Conservation (phyloP, 2,113 vertebrate species). For the Sinocyclocheilus grahami region DNA sequence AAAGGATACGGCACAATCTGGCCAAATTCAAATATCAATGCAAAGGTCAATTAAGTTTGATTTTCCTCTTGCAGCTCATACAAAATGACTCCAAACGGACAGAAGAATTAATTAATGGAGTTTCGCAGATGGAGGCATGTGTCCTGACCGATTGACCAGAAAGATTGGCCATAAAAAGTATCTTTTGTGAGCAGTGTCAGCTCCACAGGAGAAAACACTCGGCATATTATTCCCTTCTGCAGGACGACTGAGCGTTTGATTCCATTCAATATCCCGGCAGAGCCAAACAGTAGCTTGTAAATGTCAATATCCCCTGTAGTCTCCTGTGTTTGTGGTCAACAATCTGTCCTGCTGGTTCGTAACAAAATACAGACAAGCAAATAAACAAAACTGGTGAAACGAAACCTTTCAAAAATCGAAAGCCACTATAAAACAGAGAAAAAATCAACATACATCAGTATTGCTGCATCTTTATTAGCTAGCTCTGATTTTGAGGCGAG, state of each 20-base stretch:
- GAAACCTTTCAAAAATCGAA: not conserved
- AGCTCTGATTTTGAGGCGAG: not conserved
- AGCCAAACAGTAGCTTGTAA: slow-evolving; percentile 4
- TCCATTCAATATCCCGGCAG: slow-evolving; percentile 8
- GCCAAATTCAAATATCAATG: slow-evolving; percentile 70
- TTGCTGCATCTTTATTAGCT: too few relatives aligned
- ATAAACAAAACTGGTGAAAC: not conserved
- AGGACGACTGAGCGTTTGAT: not conserved
- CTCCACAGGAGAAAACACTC: slow-evolving; percentile 1
- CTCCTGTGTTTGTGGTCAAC: slow-evolving; percentile 29
- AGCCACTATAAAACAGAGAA: not conserved
- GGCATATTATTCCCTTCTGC: slow-evolving; percentile 23
- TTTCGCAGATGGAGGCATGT: slow-evolving; percentile 59
- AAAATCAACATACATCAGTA: too few relatives aligned
- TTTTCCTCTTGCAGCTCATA: slow-evolving; percentile 53
- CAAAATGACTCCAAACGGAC: slow-evolving; percentile 58
- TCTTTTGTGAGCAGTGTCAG: not conserved
- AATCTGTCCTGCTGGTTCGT: not conserved
- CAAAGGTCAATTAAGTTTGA: slow-evolving; percentile 71
- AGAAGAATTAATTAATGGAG: slow-evolving; percentile 67
- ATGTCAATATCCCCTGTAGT: slow-evolving; percentile 30
- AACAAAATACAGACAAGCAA: not conserved
- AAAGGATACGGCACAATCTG: slow-evolving; percentile 53
- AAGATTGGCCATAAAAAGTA: slow-evolving; percentile 49
- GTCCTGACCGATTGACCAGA: slow-evolving; percentile 46